A percentile compares a stretch with the other conserved stretches of the same genome.
Evolutionary conservation across 2,113 vertebrate species (phyloP).

Genomic region (Fukomys damarensis): DNA sequence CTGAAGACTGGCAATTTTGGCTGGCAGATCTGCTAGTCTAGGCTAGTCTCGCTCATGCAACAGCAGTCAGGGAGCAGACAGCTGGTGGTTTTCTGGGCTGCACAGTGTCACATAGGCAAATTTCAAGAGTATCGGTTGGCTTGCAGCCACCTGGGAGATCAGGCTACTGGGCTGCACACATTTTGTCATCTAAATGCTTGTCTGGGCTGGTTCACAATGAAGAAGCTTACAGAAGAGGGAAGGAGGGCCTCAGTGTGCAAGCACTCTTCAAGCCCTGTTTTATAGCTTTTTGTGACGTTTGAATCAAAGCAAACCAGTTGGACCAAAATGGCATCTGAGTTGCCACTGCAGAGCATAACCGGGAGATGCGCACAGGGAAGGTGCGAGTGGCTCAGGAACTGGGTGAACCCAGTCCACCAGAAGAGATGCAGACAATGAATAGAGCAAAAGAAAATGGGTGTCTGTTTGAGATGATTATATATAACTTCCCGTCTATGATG

Average conservation of each 20-base stretch:
- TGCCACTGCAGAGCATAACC: background rate
- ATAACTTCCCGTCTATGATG: background rate
- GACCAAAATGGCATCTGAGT: background rate
- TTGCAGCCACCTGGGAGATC: background rate
- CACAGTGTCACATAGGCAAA: background rate
- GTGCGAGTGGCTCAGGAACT: too few species aligned
- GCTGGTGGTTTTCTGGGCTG: background rate
- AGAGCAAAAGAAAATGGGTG: background rate
- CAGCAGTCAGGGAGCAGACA: background rate
- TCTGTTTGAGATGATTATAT: background rate
- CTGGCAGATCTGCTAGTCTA: background rate
- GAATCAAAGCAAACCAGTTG: background rate
- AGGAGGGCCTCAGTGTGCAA: accelerated
- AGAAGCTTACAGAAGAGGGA: background rate
- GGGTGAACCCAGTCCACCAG: background rate
- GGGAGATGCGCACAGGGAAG: background rate
- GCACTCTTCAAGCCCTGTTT: background rate
- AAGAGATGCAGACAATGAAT: background rate
- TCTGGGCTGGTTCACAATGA: too few species aligned
- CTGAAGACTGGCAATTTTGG: background rate
- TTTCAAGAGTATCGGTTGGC: background rate
- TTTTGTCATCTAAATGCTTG: background rate
- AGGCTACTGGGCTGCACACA: background rate
- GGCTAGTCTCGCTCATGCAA: background rate
- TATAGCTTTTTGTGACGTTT: background rate